Conservation (phyloP, 2,888 invertebrate genomes). For the Eledona agricola region DNA sequence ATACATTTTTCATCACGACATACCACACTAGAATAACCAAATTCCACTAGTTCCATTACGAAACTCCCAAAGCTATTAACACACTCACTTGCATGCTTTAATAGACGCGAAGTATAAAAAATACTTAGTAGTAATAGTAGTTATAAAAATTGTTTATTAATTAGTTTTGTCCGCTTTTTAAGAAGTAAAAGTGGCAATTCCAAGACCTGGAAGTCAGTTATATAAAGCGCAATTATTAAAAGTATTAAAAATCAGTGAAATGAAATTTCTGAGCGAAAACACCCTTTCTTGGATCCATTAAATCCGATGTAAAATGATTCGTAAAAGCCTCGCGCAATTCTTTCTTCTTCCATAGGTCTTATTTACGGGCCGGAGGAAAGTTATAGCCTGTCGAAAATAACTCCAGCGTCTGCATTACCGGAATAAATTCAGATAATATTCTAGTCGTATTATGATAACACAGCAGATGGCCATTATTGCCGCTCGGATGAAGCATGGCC, state of each 20-base stretch:
- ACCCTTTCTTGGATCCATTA: conserved; percentile 34
- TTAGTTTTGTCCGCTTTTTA: too few relatives aligned
- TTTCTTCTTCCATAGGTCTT: conserved; percentile 43
- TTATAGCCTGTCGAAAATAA: conserved; percentile 52
- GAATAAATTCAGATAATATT: conserved; percentile 55
- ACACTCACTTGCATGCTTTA: too few relatives aligned
- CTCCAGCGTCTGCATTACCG: conserved; percentile 38
- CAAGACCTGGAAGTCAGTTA: too few relatives aligned
- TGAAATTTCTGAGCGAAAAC: conserved; percentile 20
- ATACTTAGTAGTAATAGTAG: too few relatives aligned
- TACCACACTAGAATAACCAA: too few relatives aligned
- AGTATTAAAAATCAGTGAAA: conserved; percentile 26
- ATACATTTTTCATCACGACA: too few relatives aligned
- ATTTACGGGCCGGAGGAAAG: conserved; percentile 55
- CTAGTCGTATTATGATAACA: conserved; percentile 55
- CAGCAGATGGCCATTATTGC: conserved; percentile 55
- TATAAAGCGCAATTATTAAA: conserved; percentile 45
- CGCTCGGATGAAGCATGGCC: conserved; percentile 46
- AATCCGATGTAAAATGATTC: conserved; percentile 40
- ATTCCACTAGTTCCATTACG: too few relatives aligned
- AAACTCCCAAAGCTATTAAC: too few relatives aligned
- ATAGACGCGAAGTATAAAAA: too few relatives aligned
- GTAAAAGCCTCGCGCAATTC: conserved; percentile 40
- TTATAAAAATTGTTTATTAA: too few relatives aligned
- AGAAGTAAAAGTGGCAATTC: too few relatives aligned